phyloP scores from a whole-genome alignment of 2,797 vertebrate genomes.

The Brotula barbata region DNA sequence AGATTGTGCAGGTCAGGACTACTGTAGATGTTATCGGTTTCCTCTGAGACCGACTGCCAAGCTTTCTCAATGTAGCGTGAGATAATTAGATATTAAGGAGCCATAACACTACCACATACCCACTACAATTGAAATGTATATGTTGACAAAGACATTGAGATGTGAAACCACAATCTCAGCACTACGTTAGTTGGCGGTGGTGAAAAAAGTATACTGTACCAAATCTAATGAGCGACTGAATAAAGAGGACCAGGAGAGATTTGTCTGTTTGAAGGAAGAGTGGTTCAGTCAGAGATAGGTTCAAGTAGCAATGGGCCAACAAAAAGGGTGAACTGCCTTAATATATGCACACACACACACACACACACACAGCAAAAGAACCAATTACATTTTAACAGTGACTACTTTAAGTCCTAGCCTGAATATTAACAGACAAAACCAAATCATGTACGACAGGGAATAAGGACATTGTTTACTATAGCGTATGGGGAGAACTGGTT shows the following conservation, averaged over 20 bases:
- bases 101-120: constrained; percentile 68
- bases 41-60: constrained; percentile 8
- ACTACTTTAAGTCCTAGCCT: constrained; percentile 24
- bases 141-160: constrained; percentile 15
- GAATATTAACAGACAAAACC: constrained; percentile 6
- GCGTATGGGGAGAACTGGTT: constrained; percentile 18
- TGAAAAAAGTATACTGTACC: constrained; percentile 81
- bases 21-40: neutral
- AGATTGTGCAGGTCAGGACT: constrained; percentile 10
- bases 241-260: constrained; percentile 86
- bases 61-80: constrained; percentile 9
- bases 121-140: constrained; percentile 25
- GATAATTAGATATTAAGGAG: constrained; percentile 10
- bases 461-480: neutral
- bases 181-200: constrained; percentile 66
- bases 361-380: constrained; percentile 25
- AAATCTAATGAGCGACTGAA: constrained; percentile 88
- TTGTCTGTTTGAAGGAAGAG: constrained; percentile 82
- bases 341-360: neutral
- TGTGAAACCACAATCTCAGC: constrained; percentile 45
- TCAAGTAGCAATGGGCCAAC: constrained; percentile 27
- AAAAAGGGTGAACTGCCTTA: constrained; percentile 2
- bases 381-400: constrained; percentile 4
- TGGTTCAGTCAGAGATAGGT: constrained; percentile 54
- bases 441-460: too few relatives aligned